phyloP scores from a whole-genome alignment of 1,140 invertebrate genomes.

The Idris sp. region DNA sequence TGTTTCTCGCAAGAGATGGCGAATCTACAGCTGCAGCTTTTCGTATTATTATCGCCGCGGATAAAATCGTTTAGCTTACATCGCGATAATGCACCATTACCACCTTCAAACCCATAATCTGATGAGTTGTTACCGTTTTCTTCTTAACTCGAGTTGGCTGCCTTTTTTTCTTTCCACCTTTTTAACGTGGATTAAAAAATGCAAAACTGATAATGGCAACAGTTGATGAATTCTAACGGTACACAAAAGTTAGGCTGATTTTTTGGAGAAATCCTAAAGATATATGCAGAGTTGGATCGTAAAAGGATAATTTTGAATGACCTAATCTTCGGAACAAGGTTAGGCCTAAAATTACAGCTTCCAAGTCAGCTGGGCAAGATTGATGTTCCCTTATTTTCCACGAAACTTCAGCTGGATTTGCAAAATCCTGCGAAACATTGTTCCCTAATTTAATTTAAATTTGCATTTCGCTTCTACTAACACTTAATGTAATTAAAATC shows the following conservation, averaged over 20 bases:
- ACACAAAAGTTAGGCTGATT: background rate
- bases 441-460: no score
- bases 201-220: conserved; percentile 25
- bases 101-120: conserved; percentile 66
- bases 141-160: no score
- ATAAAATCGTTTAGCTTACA: conserved; percentile 68
- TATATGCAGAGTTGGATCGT: conserved; percentile 67
- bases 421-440: no score
- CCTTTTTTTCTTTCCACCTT: conserved; percentile 7
- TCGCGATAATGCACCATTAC: conserved; percentile 66
- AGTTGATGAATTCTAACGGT: conserved; percentile 27
- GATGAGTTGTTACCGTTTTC: conserved; percentile 59
- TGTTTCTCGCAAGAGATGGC: conserved; percentile 47
- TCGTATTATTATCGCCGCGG: conserved; percentile 64
- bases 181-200: conserved; percentile 16
- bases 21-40: no score
- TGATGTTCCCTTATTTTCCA: conserved; percentile 76
- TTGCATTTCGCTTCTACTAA: no score
- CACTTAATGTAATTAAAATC: no score
- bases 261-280: conserved; percentile 25
- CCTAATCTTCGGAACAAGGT: conserved; percentile 66
- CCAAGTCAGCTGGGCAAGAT: conserved; percentile 75
- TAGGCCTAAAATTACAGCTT: conserved; percentile 78
- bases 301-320: conserved; percentile 66
- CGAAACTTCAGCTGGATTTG: conserved; percentile 68